Conservation (phyloP, 1,140 invertebrate species). For the Drosophila nebulosa region DNA sequence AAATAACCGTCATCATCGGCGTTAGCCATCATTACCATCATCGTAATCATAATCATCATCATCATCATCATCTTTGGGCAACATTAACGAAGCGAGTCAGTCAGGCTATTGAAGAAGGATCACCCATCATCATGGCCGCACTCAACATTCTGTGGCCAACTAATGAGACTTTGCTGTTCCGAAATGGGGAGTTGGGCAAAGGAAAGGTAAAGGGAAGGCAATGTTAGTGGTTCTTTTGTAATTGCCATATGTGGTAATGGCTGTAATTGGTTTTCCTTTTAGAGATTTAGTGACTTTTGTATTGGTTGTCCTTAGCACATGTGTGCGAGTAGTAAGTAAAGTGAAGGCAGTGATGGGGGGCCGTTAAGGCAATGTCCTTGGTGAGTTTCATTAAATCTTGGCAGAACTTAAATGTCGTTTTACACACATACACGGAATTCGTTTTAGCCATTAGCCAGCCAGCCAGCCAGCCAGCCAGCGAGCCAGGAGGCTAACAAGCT, state of each 20-base stretch:
- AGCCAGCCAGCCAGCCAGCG: conserved; percentile 1
- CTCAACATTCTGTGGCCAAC: conserved; percentile 54
- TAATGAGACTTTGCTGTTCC: conserved; percentile 76
- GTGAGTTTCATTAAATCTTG: conserved; percentile 60
- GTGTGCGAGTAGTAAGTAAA: too few species aligned
- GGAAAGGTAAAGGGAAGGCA: neutral
- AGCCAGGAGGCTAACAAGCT: conserved; percentile 65
- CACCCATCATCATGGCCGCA: neutral
- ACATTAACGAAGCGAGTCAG: conserved; percentile 59
- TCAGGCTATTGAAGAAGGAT: conserved; percentile 20
- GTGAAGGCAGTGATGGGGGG: too few species aligned
- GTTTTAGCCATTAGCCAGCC: conserved; percentile 71
- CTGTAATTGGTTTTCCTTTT: conserved; percentile 77
- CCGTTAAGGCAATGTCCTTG: neutral
- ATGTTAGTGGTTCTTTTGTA: conserved; percentile 56
- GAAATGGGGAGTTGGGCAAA: neutral
- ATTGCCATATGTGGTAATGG: conserved; percentile 78
- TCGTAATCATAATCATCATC: too few species aligned
- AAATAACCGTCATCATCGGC: conserved; percentile 29
- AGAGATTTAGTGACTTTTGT: conserved; percentile 76
- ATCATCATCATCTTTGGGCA: conserved; percentile 67
- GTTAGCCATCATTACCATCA: conserved; percentile 53
- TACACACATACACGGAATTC: conserved; percentile 65
- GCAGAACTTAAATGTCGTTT: conserved; percentile 64
- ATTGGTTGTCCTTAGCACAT: conserved; percentile 52